Conservation (phyloP, 2,797 vertebrate species). For the Macropodus opercularis region DNA sequence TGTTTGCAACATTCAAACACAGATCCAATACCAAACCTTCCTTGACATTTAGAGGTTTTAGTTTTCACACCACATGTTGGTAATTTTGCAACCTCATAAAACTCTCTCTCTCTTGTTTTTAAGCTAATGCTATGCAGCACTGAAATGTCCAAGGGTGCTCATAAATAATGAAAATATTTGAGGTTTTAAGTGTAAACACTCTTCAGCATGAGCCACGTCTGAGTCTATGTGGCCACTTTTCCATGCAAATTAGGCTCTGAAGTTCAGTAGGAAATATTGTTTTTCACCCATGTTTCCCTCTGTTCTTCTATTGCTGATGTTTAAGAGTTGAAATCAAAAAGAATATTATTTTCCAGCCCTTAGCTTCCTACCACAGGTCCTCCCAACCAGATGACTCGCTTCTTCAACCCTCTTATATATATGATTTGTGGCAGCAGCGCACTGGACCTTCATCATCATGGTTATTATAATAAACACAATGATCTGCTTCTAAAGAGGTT, state of each 20-base stretch:
- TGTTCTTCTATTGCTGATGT: not conserved
- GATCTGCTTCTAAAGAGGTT: too few relatives aligned
- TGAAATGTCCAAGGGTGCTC: constrained; percentile 44
- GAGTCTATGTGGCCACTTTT: constrained; percentile 22
- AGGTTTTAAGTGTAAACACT: constrained; percentile 57
- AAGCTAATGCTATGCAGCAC: constrained; percentile 15
- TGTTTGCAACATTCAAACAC: not conserved
- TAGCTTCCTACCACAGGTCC: too few relatives aligned
- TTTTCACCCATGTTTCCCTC: not conserved
- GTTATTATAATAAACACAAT: too few relatives aligned
- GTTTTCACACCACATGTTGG: constrained; percentile 56
- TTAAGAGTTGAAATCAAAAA: too few relatives aligned
- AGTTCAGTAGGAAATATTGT: not conserved
- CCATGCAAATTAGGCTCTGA: constrained; percentile 13
- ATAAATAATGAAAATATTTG: constrained; percentile 58
- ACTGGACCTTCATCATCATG: too few relatives aligned
- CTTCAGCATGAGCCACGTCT: constrained; percentile 30
- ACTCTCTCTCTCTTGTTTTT: constrained; percentile 16
- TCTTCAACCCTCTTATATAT: not conserved
- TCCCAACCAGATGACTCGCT: too few relatives aligned
- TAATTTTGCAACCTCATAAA: constrained; percentile 59
- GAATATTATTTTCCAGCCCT: not conserved
- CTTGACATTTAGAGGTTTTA: constrained; percentile 25
- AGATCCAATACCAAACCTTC: constrained; percentile 13
- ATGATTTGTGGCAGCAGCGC: not conserved